Evolutionary conservation across 1,140 invertebrate species (phyloP), one percentile per base, ranked within the genome.

Genomic region (Campoletis sonorensis): DNA sequence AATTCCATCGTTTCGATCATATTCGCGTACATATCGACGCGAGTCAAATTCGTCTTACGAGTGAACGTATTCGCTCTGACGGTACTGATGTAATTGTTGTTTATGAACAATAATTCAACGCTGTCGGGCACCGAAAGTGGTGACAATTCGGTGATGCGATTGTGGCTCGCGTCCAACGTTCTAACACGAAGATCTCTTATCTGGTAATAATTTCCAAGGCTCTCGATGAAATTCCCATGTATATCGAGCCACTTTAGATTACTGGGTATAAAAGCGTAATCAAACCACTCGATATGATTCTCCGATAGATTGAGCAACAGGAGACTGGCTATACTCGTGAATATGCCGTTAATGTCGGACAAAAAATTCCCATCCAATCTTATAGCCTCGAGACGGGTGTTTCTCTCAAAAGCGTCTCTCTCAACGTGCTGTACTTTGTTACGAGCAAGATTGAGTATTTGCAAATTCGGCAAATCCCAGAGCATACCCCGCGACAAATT

Each of bases 201-300:
- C 90, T 96, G 94, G 89, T 97, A 97, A 90, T 97, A 97, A 89
- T 97, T 97, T 11, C 94, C 96, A 72, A 98, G 92, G 49, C 95
- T 95, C 90, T 96, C 96, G 86, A 98, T 97, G 84, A 95, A 96
- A 89, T 98, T 98, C 54, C 96, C 94, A 88, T 97, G 96, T 84
- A 98, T 95, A 88, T 98, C 97, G 86, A 98, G 92, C 96, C 97
- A 98, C 90, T 98, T 97, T 67, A 98, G 92, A 89, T 97, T 97
- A 67, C 94, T 94, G 13, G 97, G 97, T 81, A 98, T 95, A 89
- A 97, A 96, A 18, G 96, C 96, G 89, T 97, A 98, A 89, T 98
- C 97, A 88, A 98, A 98, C 96, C 96, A 97, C 67, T 97, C 95
- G 87, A 98, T 92, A 93, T 97, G 96, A 93, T 98, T 98, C 91